Evolutionary conservation across 2,888 invertebrate species (phyloP).

Genomic region (Limnephilus marmoratus): DNA sequence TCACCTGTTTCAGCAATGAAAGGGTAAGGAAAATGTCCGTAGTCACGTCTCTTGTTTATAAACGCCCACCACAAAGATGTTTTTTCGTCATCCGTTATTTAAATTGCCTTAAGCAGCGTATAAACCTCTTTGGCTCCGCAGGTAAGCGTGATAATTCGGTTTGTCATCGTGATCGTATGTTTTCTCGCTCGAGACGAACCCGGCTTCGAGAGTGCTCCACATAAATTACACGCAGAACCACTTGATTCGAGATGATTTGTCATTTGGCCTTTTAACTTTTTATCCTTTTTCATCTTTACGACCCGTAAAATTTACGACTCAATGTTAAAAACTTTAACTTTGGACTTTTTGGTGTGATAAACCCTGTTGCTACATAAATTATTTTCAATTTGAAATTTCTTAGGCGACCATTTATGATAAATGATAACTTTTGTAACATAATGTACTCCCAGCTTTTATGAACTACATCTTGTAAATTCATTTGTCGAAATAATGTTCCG

Average conservation of each 20-base stretch:
- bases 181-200: constrained; percentile 30
- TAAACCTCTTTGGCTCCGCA: constrained; percentile 36
- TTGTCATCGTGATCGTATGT: constrained; percentile 61
- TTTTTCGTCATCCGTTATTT: constrained; percentile 42
- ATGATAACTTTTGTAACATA: not conserved
- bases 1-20: not conserved
- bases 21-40: not conserved
- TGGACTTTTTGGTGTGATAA: not conserved
- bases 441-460: not conserved
- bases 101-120: constrained; percentile 50
- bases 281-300: not conserved
- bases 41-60: constrained; percentile 59
- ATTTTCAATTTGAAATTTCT: not conserved
- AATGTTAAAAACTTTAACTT: not conserved
- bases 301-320: not conserved
- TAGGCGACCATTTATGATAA: not conserved
- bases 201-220: constrained; percentile 43
- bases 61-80: constrained; percentile 54
- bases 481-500: not conserved
- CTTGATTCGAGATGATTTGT: constrained; percentile 54
- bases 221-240: constrained; percentile 56
- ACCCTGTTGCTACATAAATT: not conserved
- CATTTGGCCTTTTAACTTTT: constrained; percentile 49
- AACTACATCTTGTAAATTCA: not conserved
- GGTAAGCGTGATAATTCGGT: constrained; percentile 40